Percentiles rank a stretch among this genome's conserved stretches.
Conservation (phyloP, 2,888 invertebrate genomes). For the Metacarcinus magister region DNA sequence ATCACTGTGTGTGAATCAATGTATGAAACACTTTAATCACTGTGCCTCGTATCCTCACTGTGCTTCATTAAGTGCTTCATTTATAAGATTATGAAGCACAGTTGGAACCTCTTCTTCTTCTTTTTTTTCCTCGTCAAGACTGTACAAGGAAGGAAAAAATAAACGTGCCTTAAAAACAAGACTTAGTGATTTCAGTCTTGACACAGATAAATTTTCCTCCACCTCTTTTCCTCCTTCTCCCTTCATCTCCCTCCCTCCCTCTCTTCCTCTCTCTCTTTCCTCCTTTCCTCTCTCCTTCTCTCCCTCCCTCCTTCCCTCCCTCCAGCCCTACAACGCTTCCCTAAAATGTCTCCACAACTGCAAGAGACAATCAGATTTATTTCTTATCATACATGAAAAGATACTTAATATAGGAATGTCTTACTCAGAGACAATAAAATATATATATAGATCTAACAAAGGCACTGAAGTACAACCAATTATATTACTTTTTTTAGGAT, state of each 20-base stretch:
- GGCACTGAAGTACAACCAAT: neutral
- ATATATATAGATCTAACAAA: neutral
- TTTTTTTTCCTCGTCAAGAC: neutral
- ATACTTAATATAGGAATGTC: slow-evolving; percentile 37
- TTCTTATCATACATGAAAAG: neutral
- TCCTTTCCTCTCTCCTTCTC: slow-evolving; percentile 36
- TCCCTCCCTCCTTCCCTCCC: neutral
- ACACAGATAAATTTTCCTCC: neutral
- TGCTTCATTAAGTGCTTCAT: neutral
- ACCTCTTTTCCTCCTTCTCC: neutral
- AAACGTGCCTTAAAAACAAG: neutral
- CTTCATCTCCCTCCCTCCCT: neutral
- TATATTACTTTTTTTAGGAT: neutral
- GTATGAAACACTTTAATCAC: neutral
- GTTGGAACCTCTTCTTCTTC: neutral
- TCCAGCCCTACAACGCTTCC: neutral
- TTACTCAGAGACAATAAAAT: neutral
- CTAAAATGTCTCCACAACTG: neutral
- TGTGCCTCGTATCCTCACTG: neutral
- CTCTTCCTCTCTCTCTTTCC: neutral
- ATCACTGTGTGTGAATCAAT: neutral
- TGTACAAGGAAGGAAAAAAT: neutral
- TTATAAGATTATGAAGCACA: neutral
- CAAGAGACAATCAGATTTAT: neutral
- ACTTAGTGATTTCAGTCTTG: neutral